Base-by-base conservation (phyloP, 1,140 invertebrate species). In the Cecropterus lyciades region DNA sequence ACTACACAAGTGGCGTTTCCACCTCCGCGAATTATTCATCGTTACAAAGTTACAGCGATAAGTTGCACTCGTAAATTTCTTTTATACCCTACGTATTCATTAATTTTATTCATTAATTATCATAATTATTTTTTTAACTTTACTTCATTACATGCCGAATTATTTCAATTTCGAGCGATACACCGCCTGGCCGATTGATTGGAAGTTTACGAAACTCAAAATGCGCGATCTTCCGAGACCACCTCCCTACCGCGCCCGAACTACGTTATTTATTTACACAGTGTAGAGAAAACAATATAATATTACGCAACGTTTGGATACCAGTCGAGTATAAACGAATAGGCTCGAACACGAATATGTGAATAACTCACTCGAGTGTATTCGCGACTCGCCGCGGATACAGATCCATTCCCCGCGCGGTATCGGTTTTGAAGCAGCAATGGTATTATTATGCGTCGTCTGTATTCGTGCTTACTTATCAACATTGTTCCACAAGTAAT, bases 1-100 rank as follows among this genome's bases (percentile, higher is more conserved):
- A 85, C 86, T 90, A 90, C 73, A 85, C 73, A 77, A 84, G 81
- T 85, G 80, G 80, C 82, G 79, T 82, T 70, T 66, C 68, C 69
- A 16, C 46, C 48, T 24, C 45, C 45, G 45, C 37, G 33, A 37
- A 24, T 42, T 40, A 30, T 9, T 15, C 37, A 52, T 74, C 62
- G 48, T 60, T 57, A 68, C 27, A 49, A 53, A 51, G 49, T 30
- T 33, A 55, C 57, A 45, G 55, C 42, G 71, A 53, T 59, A 64
- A 67, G 43, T 27, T 17, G 57, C 57, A 60, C 57, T 49, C 45
- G 57, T 48, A 14, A 49, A 60, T 60, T 60, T 60, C 14, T 48
- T 60, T 60, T 48, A 60, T 60, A 60, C 30, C 20, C 57, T 60
- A 60, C 43, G 15, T 33, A 40, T 40, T 60, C 63, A 53, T 43